Evolutionary conservation across 1,140 invertebrate species (phyloP), one percentile per base, ranked within the genome.

Genomic region (Galleria mellonella): DNA sequence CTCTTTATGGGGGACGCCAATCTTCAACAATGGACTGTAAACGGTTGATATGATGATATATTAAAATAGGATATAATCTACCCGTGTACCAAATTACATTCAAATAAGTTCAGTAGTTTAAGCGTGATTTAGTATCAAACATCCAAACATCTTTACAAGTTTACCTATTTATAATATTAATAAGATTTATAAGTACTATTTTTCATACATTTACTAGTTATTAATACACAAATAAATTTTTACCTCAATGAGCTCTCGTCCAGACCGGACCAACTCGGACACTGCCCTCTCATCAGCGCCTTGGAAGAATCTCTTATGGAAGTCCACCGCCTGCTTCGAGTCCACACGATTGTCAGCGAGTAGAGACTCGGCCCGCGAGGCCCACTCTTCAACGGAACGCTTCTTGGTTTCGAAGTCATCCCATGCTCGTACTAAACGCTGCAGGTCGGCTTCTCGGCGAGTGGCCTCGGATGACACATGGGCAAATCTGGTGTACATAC

Each of bases 231-330:
- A 23, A 23, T 23, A 23, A 23, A 23, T 23, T 6, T 43, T 11
- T 54, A 84, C 81, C 70, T 84, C 81, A 43, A 92, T 89, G 12
- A 98, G 87, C 70, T 97, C 94, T 52, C 96, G 90, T 31, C 93
- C 94, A 23, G 92, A 91, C 44, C 92, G 89, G 0, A 94, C 88
- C 12, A 97, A 89, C 55, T 97, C 93, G 15, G 94, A 90, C 43
- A 97, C 91, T 78, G 94, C 93, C 47, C 90, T 89, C 53, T 96
- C 93, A 68, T 96, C 94, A 0, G 94, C 91, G 38, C 92, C 91
- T 56, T 94, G 91, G 85, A 97, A 97, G 87, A 97, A 97, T 32
- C 89, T 89, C 78, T 96, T 92, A 49, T 94, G 92, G 37, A 91
- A 90, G 68, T 95, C 93, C 7, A 97, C 92, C 0, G 92, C 91